Conservation (phyloP, 2,113 vertebrate species). For the Globicephala melas region DNA sequence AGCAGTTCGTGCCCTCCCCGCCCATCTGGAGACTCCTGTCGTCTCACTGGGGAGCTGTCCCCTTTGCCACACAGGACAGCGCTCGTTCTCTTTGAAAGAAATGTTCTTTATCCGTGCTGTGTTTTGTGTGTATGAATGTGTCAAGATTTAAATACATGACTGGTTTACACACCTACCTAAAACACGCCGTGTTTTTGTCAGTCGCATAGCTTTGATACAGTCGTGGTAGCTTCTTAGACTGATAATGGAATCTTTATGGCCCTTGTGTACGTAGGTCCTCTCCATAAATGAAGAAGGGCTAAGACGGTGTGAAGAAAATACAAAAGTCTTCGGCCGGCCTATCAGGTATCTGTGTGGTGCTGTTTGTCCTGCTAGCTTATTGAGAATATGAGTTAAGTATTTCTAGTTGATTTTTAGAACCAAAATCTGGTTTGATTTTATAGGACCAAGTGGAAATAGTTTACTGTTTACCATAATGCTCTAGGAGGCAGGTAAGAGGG, state of each 20-base stretch:
- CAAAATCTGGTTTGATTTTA: not conserved
- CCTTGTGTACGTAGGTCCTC: slow-evolving; percentile 84
- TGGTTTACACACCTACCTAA: rapidly evolving
- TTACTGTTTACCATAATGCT: not conserved
- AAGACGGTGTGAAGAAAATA: slow-evolving; percentile 94
- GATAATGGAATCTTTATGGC: rapidly evolving
- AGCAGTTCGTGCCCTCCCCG: not conserved
- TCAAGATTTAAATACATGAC: rapidly evolving
- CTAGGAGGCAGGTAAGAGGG: not conserved
- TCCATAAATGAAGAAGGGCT: slow-evolving; percentile 97
- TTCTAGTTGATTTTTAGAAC: not conserved
- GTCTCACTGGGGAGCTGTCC: rapidly evolving
- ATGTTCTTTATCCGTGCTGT: rapidly evolving
- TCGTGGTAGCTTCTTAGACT: rapidly evolving
- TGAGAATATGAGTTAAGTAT: not conserved
- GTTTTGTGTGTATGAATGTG: too few relatives aligned
- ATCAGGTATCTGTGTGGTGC: slow-evolving; percentile 87
- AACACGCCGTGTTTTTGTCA: rapidly evolving
- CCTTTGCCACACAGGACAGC: not conserved
- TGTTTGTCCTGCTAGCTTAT: not conserved
- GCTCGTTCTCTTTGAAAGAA: not conserved
- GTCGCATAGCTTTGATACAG: rapidly evolving
- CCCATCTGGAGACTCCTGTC: not conserved
- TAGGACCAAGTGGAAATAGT: not conserved
- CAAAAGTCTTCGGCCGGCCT: slow-evolving; percentile 93